Evolutionary conservation across 2,113 vertebrate genomes (phyloP), one percentile per base, ranked within the genome.

Genomic region (Mesitornis unicolor): DNA sequence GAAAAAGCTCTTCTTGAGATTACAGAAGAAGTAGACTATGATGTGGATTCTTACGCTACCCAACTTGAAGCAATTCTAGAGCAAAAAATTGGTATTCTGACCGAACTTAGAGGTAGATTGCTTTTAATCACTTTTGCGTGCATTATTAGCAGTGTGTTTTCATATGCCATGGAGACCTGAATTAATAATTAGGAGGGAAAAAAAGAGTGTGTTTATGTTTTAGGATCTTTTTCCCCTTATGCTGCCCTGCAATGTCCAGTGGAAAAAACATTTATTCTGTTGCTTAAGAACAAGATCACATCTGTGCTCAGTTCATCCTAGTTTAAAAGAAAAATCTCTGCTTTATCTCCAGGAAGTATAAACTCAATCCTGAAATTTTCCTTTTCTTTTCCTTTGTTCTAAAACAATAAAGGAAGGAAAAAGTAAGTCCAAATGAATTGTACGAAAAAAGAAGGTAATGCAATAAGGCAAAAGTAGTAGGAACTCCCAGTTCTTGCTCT

Each of bases 21-120:
- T 99, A 99, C 99, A 7, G 99, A 99, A 98, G 99, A 99, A 98
- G 99, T 99, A 19, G 99, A 99, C 94, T 99, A 99, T 63, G 99
- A 99, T 83, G 99, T 99, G 16, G 99, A 99, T 89, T 98, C 99
- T 8, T 99, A 99, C 0, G 99, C 99, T 63, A 99, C 99, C 40
- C 99, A 99, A 77, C 99, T 99, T 51, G 99, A 99, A 97, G 99
- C 99, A 89, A 99, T 99, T 97, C 97, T 99, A 95, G 99, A 99
- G 59, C 99, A 99, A 97, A 99, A 99, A 98, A 99, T 99, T 80
- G 99, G 99, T 78, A 99, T 99, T 94, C 98, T 99, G 82, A 99
- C 98, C 0, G 99, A 99, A 98, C 98, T 99, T 60, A 97, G 99
- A 98, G 99, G 99, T 99, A 98, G 97, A 76, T 24, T 82, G 69